Base-by-base conservation (phyloP, 2,888 invertebrate species). In the Cerastis rubricosa region DNA sequence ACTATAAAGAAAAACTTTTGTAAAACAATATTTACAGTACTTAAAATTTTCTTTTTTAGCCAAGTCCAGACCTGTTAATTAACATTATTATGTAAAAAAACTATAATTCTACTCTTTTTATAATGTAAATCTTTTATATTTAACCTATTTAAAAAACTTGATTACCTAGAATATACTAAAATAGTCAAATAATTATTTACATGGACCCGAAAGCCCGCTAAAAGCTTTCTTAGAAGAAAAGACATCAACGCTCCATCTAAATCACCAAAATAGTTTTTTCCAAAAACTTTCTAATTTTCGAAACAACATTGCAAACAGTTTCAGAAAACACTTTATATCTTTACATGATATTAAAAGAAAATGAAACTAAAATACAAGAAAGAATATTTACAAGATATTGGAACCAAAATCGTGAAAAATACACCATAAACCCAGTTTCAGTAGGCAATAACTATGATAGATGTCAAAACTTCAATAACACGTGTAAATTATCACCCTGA, bases 181-280 rank as follows among this genome's bases (percentile, higher is more conserved):
- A 59, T 25, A 4, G 12, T n/a, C 6, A 6, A 17, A 0, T 29
- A 14, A 49, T 40, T 51, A 22, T 45, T 43, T 45, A 17, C 17
- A 6, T 25, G 1, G 0, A 43, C 7, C 8, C 40, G 9, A 57
- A 65, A 73, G 59, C 29, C 40, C 71, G 4, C 25, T n/a, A 49
- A 76, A 74, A 74, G 47, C 78, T 75, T 69, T 59, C 43, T 8
- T 49, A 67, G 69, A 86, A 90, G 73, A 90, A 92, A 92, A 92
- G 92, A 93, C 91, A 89, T 93, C 90, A 92, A 92, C 91, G 93
- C 89, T 73, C 87, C 64, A 68, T 22, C 2, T 29, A 47, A 63
- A 71, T 19, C 0, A 22, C 59, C 35, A 63, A 70, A 76, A 70
- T 76, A 4, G 0, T 75, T 68, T n/a, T 14, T n/a, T 22, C 71